Conservation (phyloP, 2,113 vertebrate genomes). For the Anoura caudifer region DNA sequence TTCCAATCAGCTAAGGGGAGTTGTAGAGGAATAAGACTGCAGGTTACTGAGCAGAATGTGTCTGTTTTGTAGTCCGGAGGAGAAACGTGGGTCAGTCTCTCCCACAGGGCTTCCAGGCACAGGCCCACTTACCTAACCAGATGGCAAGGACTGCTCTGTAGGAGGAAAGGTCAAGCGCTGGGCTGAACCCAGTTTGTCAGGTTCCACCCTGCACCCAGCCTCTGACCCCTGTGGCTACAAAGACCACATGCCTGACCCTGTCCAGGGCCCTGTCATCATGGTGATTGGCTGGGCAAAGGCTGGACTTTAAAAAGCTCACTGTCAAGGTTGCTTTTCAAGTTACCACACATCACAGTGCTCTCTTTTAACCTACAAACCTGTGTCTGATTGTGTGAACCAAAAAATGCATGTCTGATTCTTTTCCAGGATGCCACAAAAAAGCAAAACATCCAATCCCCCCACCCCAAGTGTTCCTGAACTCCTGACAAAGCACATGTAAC, state of each 20-base stretch:
- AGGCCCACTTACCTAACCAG: not conserved
- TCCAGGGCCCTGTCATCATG: not conserved
- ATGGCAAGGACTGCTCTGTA: not conserved
- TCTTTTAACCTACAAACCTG: not conserved
- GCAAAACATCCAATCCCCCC: not conserved
- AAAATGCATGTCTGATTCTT: not conserved
- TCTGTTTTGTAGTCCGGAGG: not conserved
- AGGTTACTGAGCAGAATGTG: not conserved
- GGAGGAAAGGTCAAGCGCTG: not conserved
- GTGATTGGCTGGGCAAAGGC: not conserved
- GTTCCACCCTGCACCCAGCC: not conserved
- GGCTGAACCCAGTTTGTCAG: not conserved
- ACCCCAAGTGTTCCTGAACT: not conserved
- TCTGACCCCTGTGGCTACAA: not conserved
- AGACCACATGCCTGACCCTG: not conserved
- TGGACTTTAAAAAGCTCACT: not conserved
- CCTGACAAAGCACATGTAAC: not conserved
- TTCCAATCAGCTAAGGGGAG: not conserved
- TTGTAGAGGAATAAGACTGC: not conserved
- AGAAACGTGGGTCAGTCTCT: not conserved
- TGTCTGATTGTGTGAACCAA: not conserved
- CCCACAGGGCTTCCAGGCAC: not conserved
- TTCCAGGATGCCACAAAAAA: not conserved
- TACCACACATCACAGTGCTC: rapidly evolving
- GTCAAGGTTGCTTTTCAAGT: not conserved